Evolutionary conservation across 2,797 vertebrate genomes (phyloP).

Genomic region (Pseudomugil tenellus): DNA sequence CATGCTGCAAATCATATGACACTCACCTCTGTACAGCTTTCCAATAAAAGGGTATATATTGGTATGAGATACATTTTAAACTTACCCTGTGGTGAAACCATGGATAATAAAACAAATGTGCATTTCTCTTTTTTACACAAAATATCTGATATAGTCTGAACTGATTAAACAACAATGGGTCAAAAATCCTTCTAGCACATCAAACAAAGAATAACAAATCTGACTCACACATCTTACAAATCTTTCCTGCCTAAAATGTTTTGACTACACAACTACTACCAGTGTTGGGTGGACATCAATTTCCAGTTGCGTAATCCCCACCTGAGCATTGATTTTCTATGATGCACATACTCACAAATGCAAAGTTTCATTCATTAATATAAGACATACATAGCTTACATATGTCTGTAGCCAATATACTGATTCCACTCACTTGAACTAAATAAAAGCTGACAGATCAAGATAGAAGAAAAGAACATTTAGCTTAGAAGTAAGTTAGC

Average conservation of each 20-base stretch:
- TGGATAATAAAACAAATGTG: not conserved
- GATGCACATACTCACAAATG: not conserved
- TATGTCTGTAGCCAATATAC: not conserved
- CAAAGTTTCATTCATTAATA: not conserved
- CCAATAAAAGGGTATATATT: not conserved
- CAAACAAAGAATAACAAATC: not conserved
- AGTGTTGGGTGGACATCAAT: not conserved
- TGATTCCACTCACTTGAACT: not conserved
- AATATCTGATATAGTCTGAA: not conserved
- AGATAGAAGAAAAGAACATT: not conserved
- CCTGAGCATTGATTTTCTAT: not conserved
- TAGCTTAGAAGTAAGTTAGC: too few relatives aligned
- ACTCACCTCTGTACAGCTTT: not conserved
- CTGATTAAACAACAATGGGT: not conserved
- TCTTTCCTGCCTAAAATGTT: constrained; percentile 4
- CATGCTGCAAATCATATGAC: not conserved
- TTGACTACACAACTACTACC: not conserved
- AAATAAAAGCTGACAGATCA: not conserved
- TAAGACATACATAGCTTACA: too few relatives aligned
- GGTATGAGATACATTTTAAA: not conserved
- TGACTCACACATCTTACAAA: not conserved
- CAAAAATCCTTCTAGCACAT: not conserved
- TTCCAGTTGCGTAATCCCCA: too few relatives aligned
- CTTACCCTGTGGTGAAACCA: not conserved
- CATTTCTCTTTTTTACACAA: not conserved